Base-by-base conservation (phyloP, 2,888 invertebrate species). In the Drosophila aldrichi region DNA sequence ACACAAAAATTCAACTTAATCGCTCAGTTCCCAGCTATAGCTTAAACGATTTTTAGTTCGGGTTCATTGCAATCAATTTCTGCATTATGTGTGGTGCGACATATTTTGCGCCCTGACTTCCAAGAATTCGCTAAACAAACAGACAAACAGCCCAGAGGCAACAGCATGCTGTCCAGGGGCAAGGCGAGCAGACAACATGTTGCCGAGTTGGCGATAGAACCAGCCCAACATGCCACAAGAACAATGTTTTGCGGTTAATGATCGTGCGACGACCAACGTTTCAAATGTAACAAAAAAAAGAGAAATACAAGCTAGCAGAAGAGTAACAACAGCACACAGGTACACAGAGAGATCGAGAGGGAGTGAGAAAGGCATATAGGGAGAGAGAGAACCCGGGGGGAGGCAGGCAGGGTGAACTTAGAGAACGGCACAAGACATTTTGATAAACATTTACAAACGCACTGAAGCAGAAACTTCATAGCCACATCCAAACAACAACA, bases 181-280 rank as follows among this genome's bases (percentile, higher is more conserved):
- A 14, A 20, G 44, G 51, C 22, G 25, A 46, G 56, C 48, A 32
- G 29, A 48, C 67, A 73, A 67, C 73, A 77, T 72, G 76, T 68
- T 74, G 64, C 57, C 68, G 69, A 65, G 63, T 52, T 61, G 80
- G 64, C 70, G 62, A 72, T 63, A 64, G 71, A 74, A 64, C 60
- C 67, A 58, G 67, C 69, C 69, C 71, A 75, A 77, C 79, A 87
- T 79, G 78, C 88, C 86, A 78, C 83, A 81, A 82, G 54, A 66
- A 55, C 79, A 87, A 81, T 91, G 91, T 91, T 90, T 82, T 87
- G 90, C 91, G 91, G 91, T 91, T 91, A 91, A 91, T 91, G 91
- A 91, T 91, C 90, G 89, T 89, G 88, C 87, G 89, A 82, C 74
- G 73, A 49, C 49, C 74, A 73, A 64, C 70, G 38, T 70, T 85